Percentiles rank a stretch among this genome's conserved stretches.
phyloP scores from a whole-genome alignment of 2,113 vertebrate species.

The Laticauda colubrina region DNA sequence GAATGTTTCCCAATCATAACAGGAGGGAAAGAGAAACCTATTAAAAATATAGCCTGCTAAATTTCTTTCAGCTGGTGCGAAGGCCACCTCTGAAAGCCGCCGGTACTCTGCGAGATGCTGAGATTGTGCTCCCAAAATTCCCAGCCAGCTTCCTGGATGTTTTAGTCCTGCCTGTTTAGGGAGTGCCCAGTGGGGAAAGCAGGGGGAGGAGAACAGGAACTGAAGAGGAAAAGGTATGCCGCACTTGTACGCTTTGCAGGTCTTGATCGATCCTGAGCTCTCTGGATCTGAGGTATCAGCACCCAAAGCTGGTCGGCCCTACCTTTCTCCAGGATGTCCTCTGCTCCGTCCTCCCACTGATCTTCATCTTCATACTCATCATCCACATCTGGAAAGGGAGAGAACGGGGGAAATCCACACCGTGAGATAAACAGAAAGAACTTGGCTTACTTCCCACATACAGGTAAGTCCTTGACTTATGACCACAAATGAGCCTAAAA shows the following conservation, averaged over 20 bases:
- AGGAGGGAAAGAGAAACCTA: not conserved
- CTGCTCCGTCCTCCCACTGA: conserved; percentile 88
- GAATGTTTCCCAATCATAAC: not conserved
- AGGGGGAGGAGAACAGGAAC: not conserved
- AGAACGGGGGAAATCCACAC: not conserved
- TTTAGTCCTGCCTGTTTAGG: not conserved
- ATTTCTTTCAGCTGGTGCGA: not conserved
- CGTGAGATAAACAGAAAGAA: not conserved
- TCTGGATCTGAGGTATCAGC: not conserved
- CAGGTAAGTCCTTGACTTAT: not conserved
- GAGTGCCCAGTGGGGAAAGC: not conserved
- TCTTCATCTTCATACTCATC: conserved; percentile 96
- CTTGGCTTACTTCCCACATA: not conserved
- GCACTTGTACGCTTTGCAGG: not conserved
- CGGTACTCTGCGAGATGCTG: not conserved
- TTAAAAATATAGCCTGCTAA: not conserved
- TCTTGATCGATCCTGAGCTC: not conserved
- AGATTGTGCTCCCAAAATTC: not conserved
- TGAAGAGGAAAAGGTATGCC: not conserved
- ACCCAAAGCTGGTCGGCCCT: conserved; percentile 7
- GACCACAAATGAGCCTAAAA: not conserved
- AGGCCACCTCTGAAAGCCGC: not conserved
- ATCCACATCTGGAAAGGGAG: conserved; percentile 78
- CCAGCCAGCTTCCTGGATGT: not conserved
- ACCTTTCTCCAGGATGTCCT: conserved; percentile 95